These are phyloP conservation scores for Rissa tridactyla DNA, from an alignment of 2,113 vertebrate genomes.

Conservation along the genomic window DNA sequence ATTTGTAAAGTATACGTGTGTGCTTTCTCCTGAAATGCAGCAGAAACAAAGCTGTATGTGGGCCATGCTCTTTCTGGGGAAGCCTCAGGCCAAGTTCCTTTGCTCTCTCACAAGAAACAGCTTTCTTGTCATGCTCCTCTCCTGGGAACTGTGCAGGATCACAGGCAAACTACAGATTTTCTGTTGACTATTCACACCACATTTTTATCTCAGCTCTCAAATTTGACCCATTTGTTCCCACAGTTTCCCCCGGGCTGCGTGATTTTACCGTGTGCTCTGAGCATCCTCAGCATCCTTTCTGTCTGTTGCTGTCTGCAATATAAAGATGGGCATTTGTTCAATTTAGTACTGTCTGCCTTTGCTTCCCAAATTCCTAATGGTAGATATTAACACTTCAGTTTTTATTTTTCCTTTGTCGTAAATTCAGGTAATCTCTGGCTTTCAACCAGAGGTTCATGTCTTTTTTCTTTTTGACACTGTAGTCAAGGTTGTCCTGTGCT, in stretches of 20 bases:
- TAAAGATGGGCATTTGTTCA: fast-evolving
- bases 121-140: background rate
- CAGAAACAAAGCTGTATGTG: background rate
- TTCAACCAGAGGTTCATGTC: fast-evolving
- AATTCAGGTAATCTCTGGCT: background rate
- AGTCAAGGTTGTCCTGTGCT: background rate
- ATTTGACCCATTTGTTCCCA: background rate
- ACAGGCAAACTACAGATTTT: background rate
- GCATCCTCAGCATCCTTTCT: background rate
- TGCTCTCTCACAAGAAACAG: background rate
- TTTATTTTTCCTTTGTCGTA: background rate
- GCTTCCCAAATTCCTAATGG: background rate
- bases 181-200: background rate
- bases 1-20: background rate
- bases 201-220: background rate
- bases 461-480: background rate
- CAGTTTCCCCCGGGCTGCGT: fast-evolving
- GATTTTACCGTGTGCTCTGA: background rate
- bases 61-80: background rate
- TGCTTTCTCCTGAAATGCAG: background rate
- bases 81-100: background rate
- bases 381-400: background rate
- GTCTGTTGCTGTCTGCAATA: background rate
- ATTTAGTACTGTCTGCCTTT: background rate
- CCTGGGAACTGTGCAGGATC: background rate